Evolutionary conservation across 2,888 invertebrate genomes (phyloP).

Genomic region (Himalopsyche japonica): DNA sequence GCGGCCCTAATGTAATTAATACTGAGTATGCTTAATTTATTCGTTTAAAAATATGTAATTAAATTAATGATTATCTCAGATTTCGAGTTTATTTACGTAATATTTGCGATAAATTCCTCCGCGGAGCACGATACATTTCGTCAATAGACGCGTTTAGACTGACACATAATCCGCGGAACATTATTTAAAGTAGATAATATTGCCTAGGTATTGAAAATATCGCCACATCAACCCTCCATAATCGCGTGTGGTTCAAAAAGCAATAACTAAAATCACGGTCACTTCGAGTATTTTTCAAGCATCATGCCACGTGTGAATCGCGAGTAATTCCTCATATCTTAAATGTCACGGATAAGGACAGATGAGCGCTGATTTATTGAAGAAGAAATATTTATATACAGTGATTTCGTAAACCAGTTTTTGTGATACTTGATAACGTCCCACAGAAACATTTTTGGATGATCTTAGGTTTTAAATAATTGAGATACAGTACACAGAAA

Average conservation of each 20-base stretch:
- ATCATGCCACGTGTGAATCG: background rate
- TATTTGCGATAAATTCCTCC: background rate
- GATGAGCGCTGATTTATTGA: background rate
- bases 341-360: background rate
- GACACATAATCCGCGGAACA: background rate
- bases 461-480: too few relatives aligned
- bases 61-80: background rate
- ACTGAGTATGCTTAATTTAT: too few relatives aligned
- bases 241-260: background rate
- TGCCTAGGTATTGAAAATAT: background rate
- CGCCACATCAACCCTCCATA: background rate
- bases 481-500: too few relatives aligned
- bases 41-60: background rate
- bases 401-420: too few relatives aligned
- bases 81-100: too few relatives aligned
- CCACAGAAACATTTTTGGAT: too few relatives aligned
- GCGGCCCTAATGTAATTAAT: background rate
- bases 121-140: background rate
- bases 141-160: background rate
- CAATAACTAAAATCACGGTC: background rate
- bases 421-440: too few relatives aligned
- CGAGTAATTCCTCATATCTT: background rate
- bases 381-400: too few relatives aligned
- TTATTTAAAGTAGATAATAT: background rate
- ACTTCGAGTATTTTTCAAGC: background rate